Evolutionary conservation across 2,113 vertebrate genomes (phyloP).

Genomic region (Solenodon paradoxus): DNA sequence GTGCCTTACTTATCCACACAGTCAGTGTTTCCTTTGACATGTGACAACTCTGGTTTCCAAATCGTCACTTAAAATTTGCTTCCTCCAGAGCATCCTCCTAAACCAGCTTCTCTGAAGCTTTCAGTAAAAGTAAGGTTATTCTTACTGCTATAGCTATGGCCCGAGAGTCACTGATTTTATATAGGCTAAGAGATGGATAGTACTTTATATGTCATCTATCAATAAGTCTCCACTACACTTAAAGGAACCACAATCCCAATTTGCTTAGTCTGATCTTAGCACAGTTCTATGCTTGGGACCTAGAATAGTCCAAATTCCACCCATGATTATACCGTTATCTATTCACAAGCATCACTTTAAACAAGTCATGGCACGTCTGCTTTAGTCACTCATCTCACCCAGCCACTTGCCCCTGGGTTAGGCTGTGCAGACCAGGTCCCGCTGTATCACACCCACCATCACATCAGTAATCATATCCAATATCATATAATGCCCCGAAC

Average conservation of each 20-base stretch:
- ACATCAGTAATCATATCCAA: background rate
- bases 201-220: background rate
- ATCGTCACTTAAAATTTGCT: background rate
- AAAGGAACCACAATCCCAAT: background rate
- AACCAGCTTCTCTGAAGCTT: background rate
- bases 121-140: background rate
- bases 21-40: background rate
- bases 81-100: background rate
- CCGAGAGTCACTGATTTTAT: too few species aligned
- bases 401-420: background rate
- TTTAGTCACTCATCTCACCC: background rate
- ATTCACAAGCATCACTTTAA: background rate
- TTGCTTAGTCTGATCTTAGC: background rate
- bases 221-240: background rate
- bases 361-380: background rate
- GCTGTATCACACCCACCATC: background rate
- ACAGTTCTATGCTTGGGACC: background rate
- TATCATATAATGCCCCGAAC: background rate
- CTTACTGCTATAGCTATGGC: fast-evolving
- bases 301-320: background rate
- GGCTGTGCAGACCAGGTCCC: background rate
- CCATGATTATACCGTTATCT: background rate
- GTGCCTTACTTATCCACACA: background rate
- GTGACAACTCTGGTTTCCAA: background rate
- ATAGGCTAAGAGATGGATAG: background rate